Conservation (phyloP, 1,140 invertebrate species). For the Drosophila obscura region DNA sequence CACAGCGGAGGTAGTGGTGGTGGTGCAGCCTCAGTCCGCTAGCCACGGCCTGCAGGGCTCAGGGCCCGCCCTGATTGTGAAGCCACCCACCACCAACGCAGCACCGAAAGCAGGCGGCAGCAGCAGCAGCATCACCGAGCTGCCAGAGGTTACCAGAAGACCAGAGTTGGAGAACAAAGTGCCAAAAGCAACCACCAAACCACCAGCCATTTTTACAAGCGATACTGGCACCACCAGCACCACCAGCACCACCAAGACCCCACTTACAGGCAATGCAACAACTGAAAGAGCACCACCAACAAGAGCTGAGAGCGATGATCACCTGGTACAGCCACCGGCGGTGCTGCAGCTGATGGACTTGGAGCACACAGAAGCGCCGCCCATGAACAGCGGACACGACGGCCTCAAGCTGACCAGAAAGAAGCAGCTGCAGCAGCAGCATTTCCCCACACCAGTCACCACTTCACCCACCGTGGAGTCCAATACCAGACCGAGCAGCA, state of each 20-base stretch:
- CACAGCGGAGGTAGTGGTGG: conserved; percentile 16
- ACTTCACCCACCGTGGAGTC: background rate
- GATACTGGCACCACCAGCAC: background rate
- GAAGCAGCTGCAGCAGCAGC: conserved; percentile 77
- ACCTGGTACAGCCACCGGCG: conserved; percentile 10
- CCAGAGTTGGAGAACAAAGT: too few species aligned
- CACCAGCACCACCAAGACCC: conserved; percentile 4
- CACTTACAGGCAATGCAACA: background rate
- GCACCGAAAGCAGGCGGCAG: background rate
- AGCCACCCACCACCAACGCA: conserved; percentile 8
- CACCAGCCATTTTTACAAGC: too few species aligned
- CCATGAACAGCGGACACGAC: conserved; percentile 68
- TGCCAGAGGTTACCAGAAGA: too few species aligned
- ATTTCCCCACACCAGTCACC: conserved; percentile 38
- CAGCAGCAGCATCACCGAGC: conserved; percentile 12
- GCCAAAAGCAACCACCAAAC: too few species aligned
- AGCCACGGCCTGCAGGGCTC: conserved; percentile 13
- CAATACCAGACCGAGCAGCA: background rate
- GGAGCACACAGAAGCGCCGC: conserved; percentile 59
- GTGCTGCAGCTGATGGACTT: conserved; percentile 68
- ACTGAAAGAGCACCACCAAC: conserved; percentile 1
- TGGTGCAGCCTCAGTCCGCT: conserved; percentile 41
- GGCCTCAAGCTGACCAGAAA: conserved; percentile 73
- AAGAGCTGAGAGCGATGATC: background rate
- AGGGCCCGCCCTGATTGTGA: conserved; percentile 59